Base-by-base conservation (phyloP, 2,797 vertebrate species). In the Pygocentrus nattereri region DNA sequence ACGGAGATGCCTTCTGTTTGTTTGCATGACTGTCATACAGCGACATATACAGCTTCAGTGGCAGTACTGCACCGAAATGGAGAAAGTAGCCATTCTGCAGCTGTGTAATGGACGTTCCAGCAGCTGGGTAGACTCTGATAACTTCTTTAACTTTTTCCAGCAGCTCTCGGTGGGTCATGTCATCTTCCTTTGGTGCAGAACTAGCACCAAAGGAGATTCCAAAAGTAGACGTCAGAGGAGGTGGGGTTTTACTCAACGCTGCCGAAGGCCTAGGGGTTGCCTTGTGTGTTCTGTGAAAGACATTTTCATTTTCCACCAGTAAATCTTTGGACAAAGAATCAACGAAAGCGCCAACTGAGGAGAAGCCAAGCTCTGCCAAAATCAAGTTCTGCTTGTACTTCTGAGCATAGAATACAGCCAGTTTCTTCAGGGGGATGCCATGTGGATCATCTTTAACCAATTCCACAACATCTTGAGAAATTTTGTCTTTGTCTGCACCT, bases 61-160 rank as follows among this genome's bases (percentile, higher is more conserved):
- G 92, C 65, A 94, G 72, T 4, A 64, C 10, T 23, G 90, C 81
- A 0, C 82, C 84, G 82, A 87, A 93, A 11, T 65, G 70, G 7
- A 78, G 62, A 0, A 68, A 69, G 69, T 92, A 93, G 81, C 49
- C 76, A 23, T 56, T 65, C 73, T 90, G 83, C 47, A 94, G 88
- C 73, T 90, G 79, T 1, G 73, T 83, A 85, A 94, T 88, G 0
- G 91, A 89, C 8, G 67, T 56, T 41, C 27, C 50, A 7, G 15
- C 83, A 44, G 84, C 23, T 23, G 90, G 80, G 77, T 85, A 84
- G 13, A 71, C 70, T 11, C n/a, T 82, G 10, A 89, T 84, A 41
- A 94, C 91, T 89, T 94, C 82, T 68, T 85, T 1, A 65, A 94
- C 87, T 59, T 91, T 90, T 73, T 90, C 52, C 71, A 88, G 83